A percentile compares a stretch with the other conserved stretches of the same genome.
Evolutionary conservation across 2,113 vertebrate species (phyloP).

Genomic region (Perca fluviatilis): DNA sequence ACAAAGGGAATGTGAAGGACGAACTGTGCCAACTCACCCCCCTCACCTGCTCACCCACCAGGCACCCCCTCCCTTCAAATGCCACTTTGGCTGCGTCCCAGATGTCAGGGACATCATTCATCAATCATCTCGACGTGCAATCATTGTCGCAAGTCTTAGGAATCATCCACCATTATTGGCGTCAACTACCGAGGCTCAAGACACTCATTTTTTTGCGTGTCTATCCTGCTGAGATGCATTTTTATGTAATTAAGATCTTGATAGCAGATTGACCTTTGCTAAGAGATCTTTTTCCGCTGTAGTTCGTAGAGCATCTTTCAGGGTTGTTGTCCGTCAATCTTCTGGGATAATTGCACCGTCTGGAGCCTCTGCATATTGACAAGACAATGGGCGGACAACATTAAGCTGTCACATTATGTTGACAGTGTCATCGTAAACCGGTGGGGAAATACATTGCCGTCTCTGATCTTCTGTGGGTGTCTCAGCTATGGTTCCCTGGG

Average conservation of each 20-base stretch:
- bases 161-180: slow-evolving; percentile 48
- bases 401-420: slow-evolving; percentile 53
- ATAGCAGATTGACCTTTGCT: not conserved
- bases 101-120: slow-evolving; percentile 66
- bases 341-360: slow-evolving; percentile 41
- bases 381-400: slow-evolving; percentile 44
- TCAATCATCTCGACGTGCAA: slow-evolving; percentile 55
- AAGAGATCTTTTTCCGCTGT: not conserved
- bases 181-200: slow-evolving; percentile 12
- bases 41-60: slow-evolving; percentile 22
- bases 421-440: slow-evolving; percentile 3
- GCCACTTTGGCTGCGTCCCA: slow-evolving; percentile 63
- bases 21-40: slow-evolving; percentile 65
- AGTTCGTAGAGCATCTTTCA: not conserved
- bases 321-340: slow-evolving; percentile 29
- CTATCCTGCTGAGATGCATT: slow-evolving; percentile 16
- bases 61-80: slow-evolving; percentile 38
- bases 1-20: slow-evolving; percentile 68
- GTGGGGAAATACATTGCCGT: not conserved
- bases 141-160: slow-evolving; percentile 50
- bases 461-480: slow-evolving; percentile 34
- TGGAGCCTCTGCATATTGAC: slow-evolving; percentile 40
- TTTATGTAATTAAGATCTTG: slow-evolving; percentile 5
- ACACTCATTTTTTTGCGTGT: not conserved
- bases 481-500: not conserved